Conservation (phyloP, 2,113 vertebrate species). For the Ictalurus furcatus region DNA sequence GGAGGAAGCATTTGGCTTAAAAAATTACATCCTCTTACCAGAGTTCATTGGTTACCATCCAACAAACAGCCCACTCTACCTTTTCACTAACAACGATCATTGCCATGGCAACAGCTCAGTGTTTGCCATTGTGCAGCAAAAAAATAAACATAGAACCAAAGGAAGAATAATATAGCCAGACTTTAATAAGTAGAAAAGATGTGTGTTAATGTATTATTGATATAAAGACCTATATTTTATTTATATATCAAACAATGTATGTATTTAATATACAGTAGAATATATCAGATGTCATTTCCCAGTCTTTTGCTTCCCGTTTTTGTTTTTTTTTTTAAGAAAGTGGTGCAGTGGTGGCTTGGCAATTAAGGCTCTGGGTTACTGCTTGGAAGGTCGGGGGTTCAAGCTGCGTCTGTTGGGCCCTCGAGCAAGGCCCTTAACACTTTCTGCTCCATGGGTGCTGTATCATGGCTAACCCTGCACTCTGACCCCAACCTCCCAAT, state of each 20-base stretch:
- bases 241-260: background rate
- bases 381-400: too few species aligned
- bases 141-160: background rate
- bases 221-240: background rate
- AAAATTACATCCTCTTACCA: background rate
- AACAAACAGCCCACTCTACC: slow-evolving; percentile 4
- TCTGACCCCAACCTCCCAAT: too few species aligned
- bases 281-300: background rate
- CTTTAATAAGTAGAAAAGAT: background rate
- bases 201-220: background rate
- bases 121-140: background rate
- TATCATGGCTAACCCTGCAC: too few species aligned
- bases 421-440: too few species aligned
- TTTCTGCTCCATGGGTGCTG: too few species aligned
- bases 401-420: too few species aligned
- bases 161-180: background rate
- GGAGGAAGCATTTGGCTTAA: slow-evolving; percentile 17
- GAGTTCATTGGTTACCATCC: slow-evolving; percentile 4
- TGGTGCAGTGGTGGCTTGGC: too few species aligned
- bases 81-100: background rate
- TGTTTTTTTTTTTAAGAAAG: background rate
- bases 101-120: background rate
- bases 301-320: background rate
- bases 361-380: too few species aligned
- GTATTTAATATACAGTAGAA: background rate